Conservation (phyloP, 2,113 vertebrate genomes). For the Chinchilla lanigera region DNA sequence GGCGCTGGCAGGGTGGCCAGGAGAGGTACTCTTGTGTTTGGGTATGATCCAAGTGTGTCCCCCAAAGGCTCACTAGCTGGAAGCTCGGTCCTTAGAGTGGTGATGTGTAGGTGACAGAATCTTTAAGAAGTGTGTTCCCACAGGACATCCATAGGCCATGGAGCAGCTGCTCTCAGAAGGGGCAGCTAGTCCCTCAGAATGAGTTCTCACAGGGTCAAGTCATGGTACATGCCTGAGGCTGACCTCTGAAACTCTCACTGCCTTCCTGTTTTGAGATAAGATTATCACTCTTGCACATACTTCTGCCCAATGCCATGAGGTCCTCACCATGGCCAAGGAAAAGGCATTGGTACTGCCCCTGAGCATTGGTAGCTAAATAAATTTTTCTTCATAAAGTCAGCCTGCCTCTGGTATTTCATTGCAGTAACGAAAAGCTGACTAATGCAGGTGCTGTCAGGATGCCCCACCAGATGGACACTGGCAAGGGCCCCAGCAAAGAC, state of each 20-base stretch:
- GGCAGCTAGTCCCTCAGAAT: background rate
- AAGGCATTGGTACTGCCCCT: background rate
- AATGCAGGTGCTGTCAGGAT: background rate
- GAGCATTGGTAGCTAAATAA: background rate
- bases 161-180: background rate
- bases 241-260: too few relatives aligned
- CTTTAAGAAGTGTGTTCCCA: too few relatives aligned
- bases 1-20: background rate
- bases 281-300: too few relatives aligned
- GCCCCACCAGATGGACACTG: background rate
- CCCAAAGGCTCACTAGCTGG: too few relatives aligned
- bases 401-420: background rate
- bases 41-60: too few relatives aligned
- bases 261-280: background rate
- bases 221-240: background rate
- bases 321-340: background rate
- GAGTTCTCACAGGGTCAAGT: background rate
- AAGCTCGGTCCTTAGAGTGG: background rate
- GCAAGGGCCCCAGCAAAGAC: background rate
- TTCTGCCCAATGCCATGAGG: background rate
- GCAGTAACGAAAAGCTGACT: background rate
- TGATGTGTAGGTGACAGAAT: background rate
- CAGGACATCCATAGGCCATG: fast-evolving
- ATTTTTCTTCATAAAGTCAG: background rate
- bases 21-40: background rate